Base-by-base conservation (phyloP, 1,140 invertebrate genomes). In the Drosophila hydei region DNA sequence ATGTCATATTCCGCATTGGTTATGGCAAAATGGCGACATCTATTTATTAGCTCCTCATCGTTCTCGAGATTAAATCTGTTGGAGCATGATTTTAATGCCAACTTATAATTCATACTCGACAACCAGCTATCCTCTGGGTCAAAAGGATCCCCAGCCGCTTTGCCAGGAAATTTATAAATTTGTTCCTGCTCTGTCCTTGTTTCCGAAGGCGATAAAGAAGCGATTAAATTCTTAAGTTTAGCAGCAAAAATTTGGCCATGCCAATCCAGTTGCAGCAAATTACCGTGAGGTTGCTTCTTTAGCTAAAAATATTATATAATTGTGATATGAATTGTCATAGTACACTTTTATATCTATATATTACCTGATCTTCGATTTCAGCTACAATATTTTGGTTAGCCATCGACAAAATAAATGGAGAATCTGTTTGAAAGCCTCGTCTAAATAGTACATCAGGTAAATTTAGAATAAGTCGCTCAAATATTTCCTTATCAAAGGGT, bases 241-340 rank as follows among this genome's bases (percentile, higher is more conserved):
- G 50, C 16, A n/a, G 1, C 50, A 36, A 63, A 54, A 4, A 54
- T 9, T 23, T 25, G 21, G 1, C 23, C 38, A 36, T 45, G 45
- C 19, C 38, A 63, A n/a, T 63, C 61, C 27, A 63, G 36, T 11
- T 45, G 40, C 12, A 54, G 16, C 4, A 47, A 16, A 4, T 63
- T 16, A 3, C 27, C 50, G 12, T 21, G 14, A n/a, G 48, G 14
- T 42, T 14, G 36, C 2, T 3, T 7, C 23, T 51, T 52, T 33
- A 62, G 19, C 48, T 62, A 18, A 62, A 51, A 27, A 7, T n/a
- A 27, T 7, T 9, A 30, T 8, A 36, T 43, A 11, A 6, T 33
- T 19, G 4, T 23, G 2, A 36, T 12, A n/a, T 8, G 33, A 36
- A 36, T 6, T 3, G 21, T 4, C 21, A 23, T 23, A n/a, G n/a